Percentiles rank a stretch among this genome's conserved stretches.
These are phyloP conservation scores for Ceratosolen fusciceps DNA, from an alignment of 1,140 invertebrate species.

Conservation along the genomic window DNA sequence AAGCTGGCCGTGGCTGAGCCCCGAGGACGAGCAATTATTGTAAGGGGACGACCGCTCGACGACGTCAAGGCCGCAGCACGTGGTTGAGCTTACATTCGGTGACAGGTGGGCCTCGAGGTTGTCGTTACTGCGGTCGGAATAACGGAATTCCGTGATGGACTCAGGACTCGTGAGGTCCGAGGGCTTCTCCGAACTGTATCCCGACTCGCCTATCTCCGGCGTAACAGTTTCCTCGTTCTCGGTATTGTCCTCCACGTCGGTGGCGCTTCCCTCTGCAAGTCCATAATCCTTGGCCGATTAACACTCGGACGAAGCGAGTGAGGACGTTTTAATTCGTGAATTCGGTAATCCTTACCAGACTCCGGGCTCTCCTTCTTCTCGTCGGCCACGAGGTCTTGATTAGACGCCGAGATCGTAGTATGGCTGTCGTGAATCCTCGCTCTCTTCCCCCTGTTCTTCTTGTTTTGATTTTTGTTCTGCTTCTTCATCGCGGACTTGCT, in stretches of 20 bases:
- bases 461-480: constrained; percentile 78
- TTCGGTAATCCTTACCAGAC: constrained; percentile 55
- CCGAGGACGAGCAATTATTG: constrained; percentile 49
- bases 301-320: too few relatives aligned
- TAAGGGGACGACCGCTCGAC: constrained; percentile 39
- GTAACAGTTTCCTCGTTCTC: constrained; percentile 68
- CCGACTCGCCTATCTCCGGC: constrained; percentile 75
- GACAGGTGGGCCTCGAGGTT: constrained; percentile 39
- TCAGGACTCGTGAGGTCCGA: constrained; percentile 73
- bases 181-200: constrained; percentile 80
- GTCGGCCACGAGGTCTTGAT: constrained; percentile 55
- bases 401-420: constrained; percentile 47
- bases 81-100: constrained; percentile 21
- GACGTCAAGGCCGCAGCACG: constrained; percentile 16
- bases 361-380: constrained; percentile 55
- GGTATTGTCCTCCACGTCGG: constrained; percentile 85
- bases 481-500: constrained; percentile 75
- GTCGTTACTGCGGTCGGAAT: constrained; percentile 38
- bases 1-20: constrained; percentile 55
- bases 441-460: constrained; percentile 71
- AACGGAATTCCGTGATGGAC: constrained; percentile 50
- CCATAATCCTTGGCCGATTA: too few relatives aligned
- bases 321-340: too few relatives aligned
- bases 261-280: constrained; percentile 75
- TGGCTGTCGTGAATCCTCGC: constrained; percentile 52